Conservation (phyloP, 2,888 invertebrate species). For the Ophion ventricosus region DNA sequence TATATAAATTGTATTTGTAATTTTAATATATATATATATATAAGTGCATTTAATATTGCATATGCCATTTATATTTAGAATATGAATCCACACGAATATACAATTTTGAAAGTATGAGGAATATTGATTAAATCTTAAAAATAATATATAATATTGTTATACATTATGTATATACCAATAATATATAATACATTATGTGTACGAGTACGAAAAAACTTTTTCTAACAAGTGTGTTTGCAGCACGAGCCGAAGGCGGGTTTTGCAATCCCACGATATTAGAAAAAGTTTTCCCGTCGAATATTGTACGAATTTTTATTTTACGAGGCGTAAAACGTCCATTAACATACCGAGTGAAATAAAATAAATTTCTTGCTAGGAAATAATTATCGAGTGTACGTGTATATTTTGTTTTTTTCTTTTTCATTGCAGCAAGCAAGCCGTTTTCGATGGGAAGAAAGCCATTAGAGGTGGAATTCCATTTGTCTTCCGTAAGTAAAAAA, state of each 20-base stretch:
- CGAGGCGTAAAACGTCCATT: too few relatives aligned
- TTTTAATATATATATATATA: background rate
- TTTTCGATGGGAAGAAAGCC: slow-evolving; percentile 97
- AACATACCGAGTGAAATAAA: background rate
- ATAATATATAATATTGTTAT: too few relatives aligned
- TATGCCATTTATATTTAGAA: background rate
- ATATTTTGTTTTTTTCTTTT: slow-evolving; percentile 79
- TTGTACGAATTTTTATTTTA: too few relatives aligned
- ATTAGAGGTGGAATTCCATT: slow-evolving; percentile 98
- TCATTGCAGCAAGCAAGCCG: slow-evolving; percentile 93
- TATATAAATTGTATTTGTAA: too few relatives aligned
- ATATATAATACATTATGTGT: too few relatives aligned
- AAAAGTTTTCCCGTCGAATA: too few relatives aligned
- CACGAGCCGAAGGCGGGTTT: too few relatives aligned
- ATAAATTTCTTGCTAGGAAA: background rate
- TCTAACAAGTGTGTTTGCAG: too few relatives aligned
- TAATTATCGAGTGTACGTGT: background rate
- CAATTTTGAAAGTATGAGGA: background rate
- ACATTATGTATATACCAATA: too few relatives aligned
- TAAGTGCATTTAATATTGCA: background rate
- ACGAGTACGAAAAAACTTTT: too few relatives aligned
- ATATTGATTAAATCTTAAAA: background rate
- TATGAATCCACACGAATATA: background rate
- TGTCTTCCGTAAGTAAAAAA: slow-evolving; percentile 93
- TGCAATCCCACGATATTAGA: too few relatives aligned